A percentile compares a stretch with the other conserved stretches of the same genome.
These are phyloP conservation scores for Notolepis coatsorum DNA, from an alignment of 2,797 vertebrate genomes.

Conservation along the genomic window DNA sequence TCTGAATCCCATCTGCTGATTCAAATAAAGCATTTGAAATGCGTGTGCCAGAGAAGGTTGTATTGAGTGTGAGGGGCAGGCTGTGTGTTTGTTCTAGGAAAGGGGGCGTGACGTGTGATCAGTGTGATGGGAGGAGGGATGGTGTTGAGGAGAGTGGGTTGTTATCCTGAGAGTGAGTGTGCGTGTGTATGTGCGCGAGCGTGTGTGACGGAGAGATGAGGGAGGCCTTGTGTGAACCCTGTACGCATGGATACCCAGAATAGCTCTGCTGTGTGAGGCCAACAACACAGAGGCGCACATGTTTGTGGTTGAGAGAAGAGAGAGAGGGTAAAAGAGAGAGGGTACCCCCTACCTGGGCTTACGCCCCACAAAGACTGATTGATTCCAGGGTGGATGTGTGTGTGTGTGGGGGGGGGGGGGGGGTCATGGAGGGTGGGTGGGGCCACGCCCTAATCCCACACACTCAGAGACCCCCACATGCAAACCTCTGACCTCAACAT, in stretches of 20 bases:
- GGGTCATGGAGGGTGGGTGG: conserved; percentile 59
- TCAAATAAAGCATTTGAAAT: too few species aligned
- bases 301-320: conserved; percentile 29
- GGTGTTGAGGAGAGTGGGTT: conserved; percentile 14
- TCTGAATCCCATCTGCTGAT: too few species aligned
- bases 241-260: background rate
- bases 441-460: conserved; percentile 50
- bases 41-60: conserved; percentile 15
- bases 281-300: conserved; percentile 3
- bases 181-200: too few species aligned
- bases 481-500: conserved; percentile 75
- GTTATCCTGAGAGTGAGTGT: conserved; percentile 37
- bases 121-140: conserved; percentile 21
- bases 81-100: conserved; percentile 9
- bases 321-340: conserved; percentile 4
- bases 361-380: conserved; percentile 72
- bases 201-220: conserved; percentile 29
- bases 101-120: background rate
- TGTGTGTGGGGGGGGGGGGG: conserved; percentile 21
- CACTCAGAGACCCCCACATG: conserved; percentile 48
- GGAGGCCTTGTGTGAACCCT: conserved; percentile 30
- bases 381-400: conserved; percentile 45
- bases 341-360: background rate
- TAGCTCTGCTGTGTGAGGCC: background rate
- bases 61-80: conserved; percentile 6